Base-by-base conservation (phyloP, 2,888 invertebrate species). In the Macrophya alboannulata region DNA sequence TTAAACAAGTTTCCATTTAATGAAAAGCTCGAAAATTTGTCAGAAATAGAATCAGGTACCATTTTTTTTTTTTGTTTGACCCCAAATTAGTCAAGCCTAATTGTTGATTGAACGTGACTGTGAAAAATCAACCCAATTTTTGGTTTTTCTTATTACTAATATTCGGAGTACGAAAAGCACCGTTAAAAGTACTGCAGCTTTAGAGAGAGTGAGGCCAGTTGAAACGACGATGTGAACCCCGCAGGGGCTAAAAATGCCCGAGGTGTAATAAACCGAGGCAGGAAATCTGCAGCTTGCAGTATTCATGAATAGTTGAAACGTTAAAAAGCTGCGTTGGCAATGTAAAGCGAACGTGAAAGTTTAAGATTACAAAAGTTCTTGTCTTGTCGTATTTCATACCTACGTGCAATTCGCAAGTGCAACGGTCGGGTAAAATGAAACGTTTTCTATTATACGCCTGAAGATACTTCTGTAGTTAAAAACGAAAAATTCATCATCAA, bases 291-390 rank as follows among this genome's bases (percentile, higher is more conserved):
- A 62, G 81, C 74, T 81, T 12, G 43, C 55, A 48, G 37, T 81
- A 62, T 81, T 59, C 81, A 62, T 59, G 81, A 81, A 55, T 77
- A 51, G 40, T 43, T 81, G 43, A 81, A 62, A 81, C 59, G 43
- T 81, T 81, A 21, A 62, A 62, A 77, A 81, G 40, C 15, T n/a
- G 37, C 31, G 40, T 37, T n/a, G 81, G 81, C 59, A 81, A 81
- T 81, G 25, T 62, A 10, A 43, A 21, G 81, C 43, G 15, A 81
- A 62, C 43, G 21, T n/a, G 43, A 81, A 62, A 81, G 59, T 81
- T 81, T 59, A 59, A 81, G 59, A 81, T 81, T 81, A 62, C 59
- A 59, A 81, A 81, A 81, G 81, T 81, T 81, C 43, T 62, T 62
- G 43, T 59, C 51, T 45, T 77, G n/a, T 8, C 81, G 43, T 77